Evolutionary conservation across 37 sponge, comb jelly and placozoan species (phyloP), one percentile per base, ranked within the genome.

Genomic region (Lycopodina hypogea): DNA sequence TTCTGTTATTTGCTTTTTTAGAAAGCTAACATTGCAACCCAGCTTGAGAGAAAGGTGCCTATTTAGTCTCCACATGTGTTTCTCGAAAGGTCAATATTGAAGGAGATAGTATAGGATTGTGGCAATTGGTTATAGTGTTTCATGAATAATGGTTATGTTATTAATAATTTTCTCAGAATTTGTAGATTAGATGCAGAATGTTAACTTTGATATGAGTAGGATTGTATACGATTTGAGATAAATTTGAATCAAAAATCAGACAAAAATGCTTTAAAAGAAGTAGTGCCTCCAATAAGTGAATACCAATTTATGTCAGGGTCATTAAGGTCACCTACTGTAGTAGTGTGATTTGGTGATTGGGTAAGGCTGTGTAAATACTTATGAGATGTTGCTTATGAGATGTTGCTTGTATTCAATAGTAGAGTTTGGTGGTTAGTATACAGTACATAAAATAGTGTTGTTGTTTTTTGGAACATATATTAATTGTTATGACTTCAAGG

Each of bases 401-500:
- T 30, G 2, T 21, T 32, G 2, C 6, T 17, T 11, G 68, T 67
- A 37, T 3, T 33, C 2, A 15, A 4, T 36, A 67, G 36, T 67
- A 18, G 36, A 36, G 38, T 36, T 67, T 2, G 68, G 68, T 3
- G 68, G 37, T 18, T 3, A 19, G 68, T 67, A 67, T 4, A 34
- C 68, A 32, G 38, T 37, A 36, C 68, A 37, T 18, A 67, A 7
- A 15, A 17, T 67, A 3, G 29, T 3, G n/a, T n/a, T n/a, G n/a
- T 7, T 3, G 21, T 17, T 35, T 34, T 18, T 3, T 21, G 19
- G 29, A 36, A 34, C 11, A 7, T 4, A 67, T 3, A 37, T 15
- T 34, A 36, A 70, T 24, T n/a, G 71, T 70, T 40, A 70, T 3
- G 2, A 70, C 50, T 70, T 70, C 71, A 42, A 42, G 24, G 28